Conservation (phyloP, 2,113 vertebrate genomes). For the Dicerorhinus sumatrensis region DNA sequence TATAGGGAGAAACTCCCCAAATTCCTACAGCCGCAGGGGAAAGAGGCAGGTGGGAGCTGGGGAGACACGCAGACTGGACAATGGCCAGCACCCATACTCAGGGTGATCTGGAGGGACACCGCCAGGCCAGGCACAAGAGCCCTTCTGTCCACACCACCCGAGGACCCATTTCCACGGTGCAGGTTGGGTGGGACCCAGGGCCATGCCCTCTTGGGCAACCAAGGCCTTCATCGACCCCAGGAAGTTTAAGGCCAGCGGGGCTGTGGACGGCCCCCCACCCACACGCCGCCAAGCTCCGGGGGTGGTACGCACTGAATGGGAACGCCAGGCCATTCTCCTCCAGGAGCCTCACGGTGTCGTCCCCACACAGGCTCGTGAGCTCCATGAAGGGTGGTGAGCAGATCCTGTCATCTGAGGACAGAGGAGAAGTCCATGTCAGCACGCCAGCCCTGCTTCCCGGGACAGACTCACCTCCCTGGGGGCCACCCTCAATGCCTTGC, state of each 20-base stretch:
- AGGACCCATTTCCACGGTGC: not conserved
- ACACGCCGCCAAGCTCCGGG: too few relatives aligned
- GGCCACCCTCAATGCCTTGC: not conserved
- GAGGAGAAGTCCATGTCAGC: not conserved
- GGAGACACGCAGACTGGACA: not conserved
- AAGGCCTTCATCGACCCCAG: accelerated
- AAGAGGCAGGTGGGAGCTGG: not conserved
- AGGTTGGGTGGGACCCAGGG: not conserved
- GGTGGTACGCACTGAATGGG: constrained; percentile 93
- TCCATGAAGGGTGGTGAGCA: constrained; percentile 99
- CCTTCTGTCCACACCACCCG: not conserved
- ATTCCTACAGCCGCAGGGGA: not conserved
- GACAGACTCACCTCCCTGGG: not conserved
- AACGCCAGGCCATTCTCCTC: constrained; percentile 95
- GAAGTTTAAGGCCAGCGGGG: not conserved
- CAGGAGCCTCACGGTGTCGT: constrained; percentile 95
- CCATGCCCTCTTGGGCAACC: accelerated
- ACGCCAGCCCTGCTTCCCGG: not conserved
- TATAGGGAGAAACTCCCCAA: accelerated
- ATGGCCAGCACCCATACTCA: accelerated
- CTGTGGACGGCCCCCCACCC: not conserved
- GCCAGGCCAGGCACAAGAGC: not conserved
- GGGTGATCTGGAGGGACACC: accelerated
- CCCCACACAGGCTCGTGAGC: constrained; percentile 93
- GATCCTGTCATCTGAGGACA: constrained; percentile 93